Conservation (phyloP, 2,888 invertebrate genomes). For the Coelinius sp. region DNA sequence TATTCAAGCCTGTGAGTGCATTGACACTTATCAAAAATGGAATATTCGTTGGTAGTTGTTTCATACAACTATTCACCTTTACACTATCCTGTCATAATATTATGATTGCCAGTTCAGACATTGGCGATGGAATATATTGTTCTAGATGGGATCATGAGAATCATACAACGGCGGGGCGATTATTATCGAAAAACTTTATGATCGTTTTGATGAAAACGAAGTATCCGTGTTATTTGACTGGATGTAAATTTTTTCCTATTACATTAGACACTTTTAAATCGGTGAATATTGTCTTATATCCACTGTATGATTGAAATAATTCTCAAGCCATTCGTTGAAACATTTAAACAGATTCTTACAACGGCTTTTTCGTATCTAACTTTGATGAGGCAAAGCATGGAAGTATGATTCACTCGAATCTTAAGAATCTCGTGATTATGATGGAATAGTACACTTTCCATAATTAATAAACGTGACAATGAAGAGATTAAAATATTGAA, state of each 20-base stretch:
- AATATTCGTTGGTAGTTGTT: neutral
- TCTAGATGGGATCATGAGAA: neutral
- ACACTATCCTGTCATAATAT: neutral
- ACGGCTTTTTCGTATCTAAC: slow-evolving; percentile 10
- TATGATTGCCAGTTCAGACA: neutral
- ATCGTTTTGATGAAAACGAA: neutral
- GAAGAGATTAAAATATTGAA: no score
- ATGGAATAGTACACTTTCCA: no score
- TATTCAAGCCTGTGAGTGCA: neutral
- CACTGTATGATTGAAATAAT: neutral
- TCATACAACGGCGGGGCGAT: neutral
- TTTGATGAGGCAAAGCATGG: neutral
- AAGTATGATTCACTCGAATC: no score
- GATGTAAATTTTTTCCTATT: neutral
- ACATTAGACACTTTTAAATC: slow-evolving; percentile 1
- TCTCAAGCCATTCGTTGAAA: neutral
- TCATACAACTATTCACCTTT: neutral
- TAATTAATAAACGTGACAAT: no score
- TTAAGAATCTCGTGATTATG: no score
- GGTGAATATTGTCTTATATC: neutral
- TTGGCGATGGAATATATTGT: neutral
- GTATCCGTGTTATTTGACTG: slow-evolving; percentile 1
- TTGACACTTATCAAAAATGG: neutral
- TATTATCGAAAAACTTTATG: neutral
- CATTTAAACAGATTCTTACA: neutral